These are phyloP conservation scores for Cyprinella venusta DNA, from an alignment of 2,797 vertebrate species.

Conservation along the genomic window DNA sequence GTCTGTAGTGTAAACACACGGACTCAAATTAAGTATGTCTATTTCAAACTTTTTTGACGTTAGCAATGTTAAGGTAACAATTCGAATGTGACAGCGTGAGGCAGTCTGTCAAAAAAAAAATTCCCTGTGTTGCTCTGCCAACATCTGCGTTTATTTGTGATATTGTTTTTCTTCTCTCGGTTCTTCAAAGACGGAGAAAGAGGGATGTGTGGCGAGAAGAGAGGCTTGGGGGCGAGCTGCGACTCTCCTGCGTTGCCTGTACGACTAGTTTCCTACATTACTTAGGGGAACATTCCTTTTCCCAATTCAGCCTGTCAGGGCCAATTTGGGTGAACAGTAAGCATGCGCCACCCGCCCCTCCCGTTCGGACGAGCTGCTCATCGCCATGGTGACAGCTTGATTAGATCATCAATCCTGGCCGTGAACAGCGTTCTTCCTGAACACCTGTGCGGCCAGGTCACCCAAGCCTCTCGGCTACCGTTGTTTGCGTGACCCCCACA, in stretches of 20 bases:
- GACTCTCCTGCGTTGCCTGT: slow-evolving; percentile 84
- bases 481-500: slow-evolving; percentile 79
- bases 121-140: slow-evolving; percentile 45
- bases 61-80: slow-evolving; percentile 16
- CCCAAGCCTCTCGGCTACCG: slow-evolving; percentile 85
- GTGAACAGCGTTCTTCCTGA: slow-evolving; percentile 90
- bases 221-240: slow-evolving; percentile 25
- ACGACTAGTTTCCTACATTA: slow-evolving; percentile 90
- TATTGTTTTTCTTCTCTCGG: slow-evolving; percentile 69
- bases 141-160: slow-evolving; percentile 47
- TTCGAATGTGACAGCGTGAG: neutral
- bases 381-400: slow-evolving; percentile 92
- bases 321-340: slow-evolving; percentile 93
- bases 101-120: slow-evolving; percentile 8
- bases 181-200: slow-evolving; percentile 31
- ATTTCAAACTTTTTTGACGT: slow-evolving; percentile 25
- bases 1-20: slow-evolving; percentile 18
- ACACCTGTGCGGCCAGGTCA: slow-evolving; percentile 90
- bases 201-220: slow-evolving; percentile 34
- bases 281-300: slow-evolving; percentile 89
- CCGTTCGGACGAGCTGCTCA: slow-evolving; percentile 81
- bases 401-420: slow-evolving; percentile 92
- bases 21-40: slow-evolving; percentile 31
- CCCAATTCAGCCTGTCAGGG: slow-evolving; percentile 92
- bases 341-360: slow-evolving; percentile 85